phyloP scores from a whole-genome alignment of 2,797 vertebrate genomes.

The Anisognathus igniventris region DNA sequence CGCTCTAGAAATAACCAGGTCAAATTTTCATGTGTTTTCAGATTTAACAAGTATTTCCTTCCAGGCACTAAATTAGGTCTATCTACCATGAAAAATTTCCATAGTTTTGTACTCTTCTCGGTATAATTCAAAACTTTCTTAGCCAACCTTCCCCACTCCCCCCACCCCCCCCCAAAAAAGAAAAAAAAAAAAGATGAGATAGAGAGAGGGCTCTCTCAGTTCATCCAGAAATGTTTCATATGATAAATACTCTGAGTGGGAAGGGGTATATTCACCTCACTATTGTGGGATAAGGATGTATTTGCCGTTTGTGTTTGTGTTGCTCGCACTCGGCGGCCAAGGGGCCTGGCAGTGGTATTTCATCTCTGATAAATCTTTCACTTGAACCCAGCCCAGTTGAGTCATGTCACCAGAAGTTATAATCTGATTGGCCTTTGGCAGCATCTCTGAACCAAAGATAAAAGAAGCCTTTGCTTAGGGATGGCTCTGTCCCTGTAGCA shows the following conservation, averaged over 20 bases:
- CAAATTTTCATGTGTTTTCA: not conserved
- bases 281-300: not conserved
- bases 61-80: not conserved
- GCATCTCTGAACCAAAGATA: not conserved
- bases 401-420: not conserved
- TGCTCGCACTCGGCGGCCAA: not conserved
- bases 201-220: not conserved
- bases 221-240: not conserved
- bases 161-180: too few relatives aligned
- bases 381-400: not conserved
- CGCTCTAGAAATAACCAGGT: not conserved
- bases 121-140: not conserved
- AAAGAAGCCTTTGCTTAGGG: not conserved
- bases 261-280: not conserved
- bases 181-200: not conserved
- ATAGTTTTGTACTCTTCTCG: not conserved
- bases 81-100: not conserved
- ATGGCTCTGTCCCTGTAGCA: not conserved
- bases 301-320: not conserved
- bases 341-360: not conserved
- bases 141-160: too few relatives aligned
- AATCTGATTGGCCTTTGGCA: not conserved
- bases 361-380: conserved; percentile 20
- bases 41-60: not conserved
- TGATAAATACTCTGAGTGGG: not conserved